Percentiles rank a stretch among this genome's conserved stretches.
These are phyloP conservation scores for Meandrina meandrites DNA, from an alignment of 92 coral and sea anemone species.

Conservation along the genomic window DNA sequence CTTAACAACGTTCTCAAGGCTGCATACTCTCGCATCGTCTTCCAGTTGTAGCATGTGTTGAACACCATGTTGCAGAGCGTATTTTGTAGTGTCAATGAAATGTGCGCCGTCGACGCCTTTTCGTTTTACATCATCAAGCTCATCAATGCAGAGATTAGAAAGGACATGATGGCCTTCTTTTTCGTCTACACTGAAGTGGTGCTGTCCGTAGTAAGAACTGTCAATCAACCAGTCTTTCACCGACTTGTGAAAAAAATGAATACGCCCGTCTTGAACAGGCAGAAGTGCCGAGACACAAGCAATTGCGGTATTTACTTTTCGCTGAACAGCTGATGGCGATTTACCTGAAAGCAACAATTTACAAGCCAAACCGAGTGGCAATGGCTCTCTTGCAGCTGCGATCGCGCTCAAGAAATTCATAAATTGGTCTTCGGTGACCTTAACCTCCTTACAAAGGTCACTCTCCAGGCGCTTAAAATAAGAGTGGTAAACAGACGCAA, in stretches of 20 bases:
- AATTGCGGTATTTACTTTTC: slow-evolving; percentile 12
- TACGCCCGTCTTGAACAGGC: too few relatives aligned
- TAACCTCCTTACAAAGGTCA: not conserved
- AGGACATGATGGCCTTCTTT: too few relatives aligned
- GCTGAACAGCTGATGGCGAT: not conserved
- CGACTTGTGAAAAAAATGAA: slow-evolving; percentile 21
- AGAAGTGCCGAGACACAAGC: slow-evolving; percentile 25
- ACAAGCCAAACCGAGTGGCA: not conserved
- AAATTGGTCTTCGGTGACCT: not conserved
- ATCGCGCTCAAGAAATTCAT: not conserved
- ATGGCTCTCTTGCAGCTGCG: slow-evolving; percentile 21
- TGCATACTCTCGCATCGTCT: slow-evolving; percentile 4
- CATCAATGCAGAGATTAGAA: too few relatives aligned
- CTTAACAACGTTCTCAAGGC: not conserved
- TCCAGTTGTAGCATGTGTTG: slow-evolving; percentile 20
- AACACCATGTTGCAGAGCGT: slow-evolving; percentile 33
- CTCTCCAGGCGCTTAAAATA: slow-evolving; percentile 13
- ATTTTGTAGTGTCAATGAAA: not conserved
- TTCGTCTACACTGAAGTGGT: too few relatives aligned
- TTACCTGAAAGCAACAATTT: not conserved
- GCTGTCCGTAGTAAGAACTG: too few relatives aligned
- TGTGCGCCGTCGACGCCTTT: slow-evolving; percentile 3
- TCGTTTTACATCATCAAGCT: slow-evolving; percentile 8
- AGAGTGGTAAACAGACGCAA: too few relatives aligned
- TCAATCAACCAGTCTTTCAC: slow-evolving; percentile 47